Conservation (phyloP, 2,113 vertebrate species). For the Mesoclemmys tuberculata region DNA sequence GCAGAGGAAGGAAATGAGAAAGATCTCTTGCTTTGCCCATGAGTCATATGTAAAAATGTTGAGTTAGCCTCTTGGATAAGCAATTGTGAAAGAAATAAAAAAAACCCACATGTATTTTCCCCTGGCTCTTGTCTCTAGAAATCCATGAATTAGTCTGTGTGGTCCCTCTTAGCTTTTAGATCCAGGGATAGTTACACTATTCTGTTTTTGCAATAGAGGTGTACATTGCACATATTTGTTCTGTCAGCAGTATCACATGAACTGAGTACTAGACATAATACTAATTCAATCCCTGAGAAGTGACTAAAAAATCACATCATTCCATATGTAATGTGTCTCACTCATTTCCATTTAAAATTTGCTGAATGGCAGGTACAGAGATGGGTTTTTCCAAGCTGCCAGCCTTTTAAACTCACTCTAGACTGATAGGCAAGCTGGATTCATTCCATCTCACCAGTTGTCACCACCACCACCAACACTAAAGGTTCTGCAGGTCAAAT, state of each 20-base stretch:
- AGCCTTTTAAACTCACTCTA: rapidly evolving
- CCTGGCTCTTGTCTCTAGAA: not conserved
- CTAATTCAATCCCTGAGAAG: not conserved
- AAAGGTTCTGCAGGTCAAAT: rapidly evolving
- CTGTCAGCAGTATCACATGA: not conserved
- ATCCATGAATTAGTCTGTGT: not conserved
- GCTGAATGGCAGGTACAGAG: not conserved
- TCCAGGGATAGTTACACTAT: not conserved
- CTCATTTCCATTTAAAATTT: rapidly evolving
- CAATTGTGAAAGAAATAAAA: not conserved
- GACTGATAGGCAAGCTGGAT: too few species aligned
- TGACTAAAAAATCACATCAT: not conserved
- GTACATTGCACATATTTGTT: not conserved
- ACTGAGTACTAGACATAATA: not conserved
- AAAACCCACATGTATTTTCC: not conserved
- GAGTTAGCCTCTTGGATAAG: not conserved
- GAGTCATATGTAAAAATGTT: not conserved
- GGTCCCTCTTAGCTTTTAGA: not conserved
- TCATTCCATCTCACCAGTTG: not conserved
- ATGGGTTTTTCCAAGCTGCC: rapidly evolving
- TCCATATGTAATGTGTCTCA: rapidly evolving
- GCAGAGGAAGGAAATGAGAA: not conserved
- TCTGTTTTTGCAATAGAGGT: not conserved
- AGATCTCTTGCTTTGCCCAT: not conserved
- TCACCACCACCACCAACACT: not conserved